Evolutionary conservation across 2,797 vertebrate species (phyloP).

Genomic region (Tapirus indicus): DNA sequence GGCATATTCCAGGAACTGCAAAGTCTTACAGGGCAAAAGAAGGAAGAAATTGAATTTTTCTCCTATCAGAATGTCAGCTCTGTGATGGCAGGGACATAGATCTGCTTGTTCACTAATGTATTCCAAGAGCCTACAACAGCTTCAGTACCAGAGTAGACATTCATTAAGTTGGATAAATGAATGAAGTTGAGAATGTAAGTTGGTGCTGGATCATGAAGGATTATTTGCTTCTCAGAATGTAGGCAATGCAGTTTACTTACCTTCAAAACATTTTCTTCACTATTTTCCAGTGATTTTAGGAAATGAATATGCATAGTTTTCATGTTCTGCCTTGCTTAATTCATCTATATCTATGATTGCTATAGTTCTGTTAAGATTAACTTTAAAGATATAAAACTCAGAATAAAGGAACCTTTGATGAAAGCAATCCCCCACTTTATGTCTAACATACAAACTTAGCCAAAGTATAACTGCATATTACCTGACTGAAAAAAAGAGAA

Average conservation of each 20-base stretch:
- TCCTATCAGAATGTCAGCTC: not conserved
- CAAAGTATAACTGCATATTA: not conserved
- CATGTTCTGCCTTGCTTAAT: not conserved
- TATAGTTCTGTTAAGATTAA: not conserved
- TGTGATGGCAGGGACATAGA: not conserved
- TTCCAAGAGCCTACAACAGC: not conserved
- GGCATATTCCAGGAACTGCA: not conserved
- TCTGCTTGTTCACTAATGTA: not conserved
- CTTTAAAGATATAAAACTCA: not conserved
- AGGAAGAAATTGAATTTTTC: not conserved
- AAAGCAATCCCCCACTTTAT: not conserved
- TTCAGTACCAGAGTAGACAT: not conserved
- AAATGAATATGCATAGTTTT: not conserved
- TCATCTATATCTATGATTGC: not conserved
- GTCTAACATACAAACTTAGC: not conserved
- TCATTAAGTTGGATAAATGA: not conserved
- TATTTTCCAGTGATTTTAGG: not conserved
- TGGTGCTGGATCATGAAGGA: not conserved
- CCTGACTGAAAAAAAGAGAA: not conserved
- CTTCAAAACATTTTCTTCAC: not conserved
- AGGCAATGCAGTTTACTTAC: not conserved
- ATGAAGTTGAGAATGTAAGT: not conserved
- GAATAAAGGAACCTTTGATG: not conserved
- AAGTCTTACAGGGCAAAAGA: not conserved
- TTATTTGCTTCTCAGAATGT: not conserved